Evolutionary conservation across 2,113 vertebrate species (phyloP).

Genomic region (Lathamus discolor): DNA sequence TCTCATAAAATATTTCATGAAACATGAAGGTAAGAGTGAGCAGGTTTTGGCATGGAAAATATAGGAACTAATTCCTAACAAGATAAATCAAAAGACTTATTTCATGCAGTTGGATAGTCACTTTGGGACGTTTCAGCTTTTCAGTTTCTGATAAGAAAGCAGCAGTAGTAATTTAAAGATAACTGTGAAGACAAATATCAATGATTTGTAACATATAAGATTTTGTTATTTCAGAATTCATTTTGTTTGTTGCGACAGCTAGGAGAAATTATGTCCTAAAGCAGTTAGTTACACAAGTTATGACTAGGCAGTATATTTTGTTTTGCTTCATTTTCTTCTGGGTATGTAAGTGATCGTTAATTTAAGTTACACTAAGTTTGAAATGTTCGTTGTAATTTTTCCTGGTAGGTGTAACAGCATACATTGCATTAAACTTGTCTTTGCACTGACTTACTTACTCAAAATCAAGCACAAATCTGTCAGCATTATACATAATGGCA

Average conservation of each 20-base stretch:
- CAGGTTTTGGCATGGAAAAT: background rate
- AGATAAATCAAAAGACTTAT: background rate
- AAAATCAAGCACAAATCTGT: background rate
- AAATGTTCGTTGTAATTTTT: background rate
- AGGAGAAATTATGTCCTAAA: background rate
- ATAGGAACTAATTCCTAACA: background rate
- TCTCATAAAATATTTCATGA: background rate
- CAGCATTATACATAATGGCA: background rate
- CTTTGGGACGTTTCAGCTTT: background rate
- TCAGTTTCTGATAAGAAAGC: background rate
- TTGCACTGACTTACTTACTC: background rate
- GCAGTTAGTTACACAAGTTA: background rate
- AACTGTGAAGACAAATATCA: background rate
- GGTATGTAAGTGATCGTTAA: accelerated
- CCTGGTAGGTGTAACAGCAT: background rate
- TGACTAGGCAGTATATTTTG: background rate
- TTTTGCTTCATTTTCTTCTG: background rate
- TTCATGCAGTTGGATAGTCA: background rate
- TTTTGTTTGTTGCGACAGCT: background rate
- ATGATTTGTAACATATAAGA: background rate
- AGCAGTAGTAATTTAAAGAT: background rate
- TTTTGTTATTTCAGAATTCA: background rate
- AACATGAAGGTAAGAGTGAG: background rate
- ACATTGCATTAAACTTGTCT: accelerated
- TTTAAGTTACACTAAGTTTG: background rate